Percentiles rank a stretch among this genome's conserved stretches.
Conservation (phyloP, 2,888 invertebrate genomes). For the Pyrgus malvae region DNA sequence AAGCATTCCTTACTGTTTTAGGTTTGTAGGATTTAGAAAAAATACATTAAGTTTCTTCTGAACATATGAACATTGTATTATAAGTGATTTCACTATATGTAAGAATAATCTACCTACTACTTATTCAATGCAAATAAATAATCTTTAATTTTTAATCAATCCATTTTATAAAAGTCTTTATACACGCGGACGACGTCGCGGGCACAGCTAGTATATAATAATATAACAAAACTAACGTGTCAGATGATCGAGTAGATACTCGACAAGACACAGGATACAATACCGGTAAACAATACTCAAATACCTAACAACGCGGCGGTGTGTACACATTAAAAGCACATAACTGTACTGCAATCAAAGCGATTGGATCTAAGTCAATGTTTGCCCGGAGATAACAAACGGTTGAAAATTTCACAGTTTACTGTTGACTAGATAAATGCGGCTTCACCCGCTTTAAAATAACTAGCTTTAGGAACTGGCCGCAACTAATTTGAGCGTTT, state of each 20-base stretch:
- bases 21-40: no score
- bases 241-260: background rate
- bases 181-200: no score
- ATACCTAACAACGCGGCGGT: conserved; percentile 27
- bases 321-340: conserved; percentile 34
- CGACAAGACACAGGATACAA: conserved; percentile 4
- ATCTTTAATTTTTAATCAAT: no score
- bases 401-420: conserved; percentile 56
- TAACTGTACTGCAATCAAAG: conserved; percentile 42
- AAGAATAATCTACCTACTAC: no score
- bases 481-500: conserved; percentile 12
- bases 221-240: no score
- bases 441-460: conserved; percentile 39
- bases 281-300: conserved; percentile 14
- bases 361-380: conserved; percentile 53
- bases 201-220: no score
- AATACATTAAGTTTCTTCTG: no score
- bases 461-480: conserved; percentile 28
- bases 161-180: no score
- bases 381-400: conserved; percentile 57
- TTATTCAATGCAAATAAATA: no score
- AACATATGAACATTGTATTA: no score
- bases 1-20: no score
- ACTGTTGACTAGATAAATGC: conserved; percentile 48
- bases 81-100: no score